Conservation (phyloP, 2,113 vertebrate genomes). For the Mungos mungo region DNA sequence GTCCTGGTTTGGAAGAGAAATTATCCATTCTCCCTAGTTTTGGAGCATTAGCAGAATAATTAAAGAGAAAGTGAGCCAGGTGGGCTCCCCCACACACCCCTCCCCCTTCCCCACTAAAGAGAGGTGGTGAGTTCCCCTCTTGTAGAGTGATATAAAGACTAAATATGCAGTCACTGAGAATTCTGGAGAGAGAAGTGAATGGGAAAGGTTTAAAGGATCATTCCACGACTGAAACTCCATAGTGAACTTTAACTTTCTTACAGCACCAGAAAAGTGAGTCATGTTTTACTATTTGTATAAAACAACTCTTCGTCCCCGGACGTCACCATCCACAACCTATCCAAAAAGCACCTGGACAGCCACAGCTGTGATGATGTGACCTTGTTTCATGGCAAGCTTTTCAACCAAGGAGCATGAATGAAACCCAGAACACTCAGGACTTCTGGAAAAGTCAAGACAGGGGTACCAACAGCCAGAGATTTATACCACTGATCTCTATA, state of each 20-base stretch:
- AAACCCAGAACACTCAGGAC: neutral
- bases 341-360: neutral
- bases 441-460: neutral
- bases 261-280: neutral
- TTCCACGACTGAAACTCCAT: neutral
- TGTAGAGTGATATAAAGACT: neutral
- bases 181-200: neutral
- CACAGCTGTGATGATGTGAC: neutral
- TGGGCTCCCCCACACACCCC: neutral
- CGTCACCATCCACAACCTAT: neutral
- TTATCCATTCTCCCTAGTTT: neutral
- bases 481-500: neutral
- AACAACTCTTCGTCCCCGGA: neutral
- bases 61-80: neutral
- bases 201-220: neutral
- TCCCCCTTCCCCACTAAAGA: neutral
- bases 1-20: neutral
- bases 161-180: neutral
- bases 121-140: neutral
- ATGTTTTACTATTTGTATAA: neutral
- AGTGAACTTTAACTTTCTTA: neutral
- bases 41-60: neutral
- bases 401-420: neutral
- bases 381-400: neutral
- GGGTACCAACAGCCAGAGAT: neutral